Percentiles rank a stretch among this genome's conserved stretches.
phyloP scores from a whole-genome alignment of 1,140 invertebrate genomes.

The Ceratitis capitata region DNA sequence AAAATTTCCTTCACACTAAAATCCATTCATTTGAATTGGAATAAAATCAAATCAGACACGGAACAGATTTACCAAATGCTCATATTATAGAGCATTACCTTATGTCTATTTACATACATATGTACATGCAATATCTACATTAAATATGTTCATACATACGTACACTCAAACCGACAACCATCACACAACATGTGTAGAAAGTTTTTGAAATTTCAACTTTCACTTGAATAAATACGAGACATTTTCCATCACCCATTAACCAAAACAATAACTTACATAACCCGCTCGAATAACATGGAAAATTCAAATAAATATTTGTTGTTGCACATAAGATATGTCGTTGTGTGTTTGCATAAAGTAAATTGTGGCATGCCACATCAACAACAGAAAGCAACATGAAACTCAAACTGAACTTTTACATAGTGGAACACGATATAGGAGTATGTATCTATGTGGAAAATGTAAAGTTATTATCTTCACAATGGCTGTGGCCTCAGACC shows the following conservation, averaged over 20 bases:
- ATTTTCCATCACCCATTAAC: neutral
- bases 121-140: neutral
- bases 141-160: neutral
- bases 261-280: neutral
- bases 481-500: neutral
- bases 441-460: neutral
- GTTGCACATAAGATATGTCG: neutral
- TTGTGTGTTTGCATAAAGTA: constrained; percentile 3
- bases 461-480: constrained; percentile 32
- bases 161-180: no score
- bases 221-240: constrained; percentile 30
- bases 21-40: no score
- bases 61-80: neutral
- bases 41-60: neutral
- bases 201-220: constrained; percentile 8
- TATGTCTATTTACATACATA: neutral
- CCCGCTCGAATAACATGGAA: neutral
- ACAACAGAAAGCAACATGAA: neutral
- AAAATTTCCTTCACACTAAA: no score
- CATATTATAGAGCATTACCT: neutral
- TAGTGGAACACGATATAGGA: no score
- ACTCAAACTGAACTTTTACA: no score
- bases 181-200: constrained; percentile 2
- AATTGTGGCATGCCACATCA: neutral
- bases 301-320: neutral